Percentiles rank a stretch among this genome's conserved stretches.
Conservation (phyloP, 2,113 vertebrate species). For the Brachyistius frenatus region DNA sequence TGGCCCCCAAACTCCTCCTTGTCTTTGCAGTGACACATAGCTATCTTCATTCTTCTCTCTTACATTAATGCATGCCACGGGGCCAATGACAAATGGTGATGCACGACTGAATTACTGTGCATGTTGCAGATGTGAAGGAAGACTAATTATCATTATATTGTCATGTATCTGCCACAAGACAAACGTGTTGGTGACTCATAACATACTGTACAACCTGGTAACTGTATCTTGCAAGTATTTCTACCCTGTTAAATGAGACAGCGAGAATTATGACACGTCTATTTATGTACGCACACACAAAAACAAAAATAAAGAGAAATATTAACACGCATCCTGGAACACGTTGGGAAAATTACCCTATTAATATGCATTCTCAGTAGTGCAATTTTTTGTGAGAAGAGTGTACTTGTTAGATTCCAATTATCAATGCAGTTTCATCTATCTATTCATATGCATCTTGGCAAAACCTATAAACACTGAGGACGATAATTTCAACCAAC, state of each 20-base stretch:
- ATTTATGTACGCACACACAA: not conserved
- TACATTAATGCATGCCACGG: slow-evolving; percentile 47
- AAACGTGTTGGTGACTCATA: slow-evolving; percentile 24
- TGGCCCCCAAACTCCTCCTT: slow-evolving; percentile 38
- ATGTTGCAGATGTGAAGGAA: slow-evolving; percentile 41
- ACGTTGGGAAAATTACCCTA: not conserved
- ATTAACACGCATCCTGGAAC: slow-evolving; percentile 4
- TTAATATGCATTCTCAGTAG: slow-evolving; percentile 21
- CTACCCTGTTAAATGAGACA: not conserved
- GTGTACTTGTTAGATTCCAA: slow-evolving; percentile 35
- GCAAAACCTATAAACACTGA: slow-evolving; percentile 46
- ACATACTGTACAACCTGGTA: not conserved
- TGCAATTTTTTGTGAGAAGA: slow-evolving; percentile 20
- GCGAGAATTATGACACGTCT: slow-evolving; percentile 9
- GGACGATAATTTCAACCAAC: slow-evolving; percentile 49
- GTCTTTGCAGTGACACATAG: slow-evolving; percentile 52
- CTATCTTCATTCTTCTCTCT: slow-evolving; percentile 55
- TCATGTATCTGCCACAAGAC: slow-evolving; percentile 18
- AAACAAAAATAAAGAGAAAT: slow-evolving; percentile 10
- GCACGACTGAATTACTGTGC: slow-evolving; percentile 40
- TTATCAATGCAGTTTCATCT: slow-evolving; percentile 42
- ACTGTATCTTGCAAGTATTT: not conserved
- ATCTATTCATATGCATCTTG: slow-evolving; percentile 32
- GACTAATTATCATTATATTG: slow-evolving; percentile 50
- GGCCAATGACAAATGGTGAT: slow-evolving; percentile 49